These are phyloP conservation scores for Philopedon plagiatum DNA, from an alignment of 2,888 invertebrate genomes.

Conservation along the genomic window DNA sequence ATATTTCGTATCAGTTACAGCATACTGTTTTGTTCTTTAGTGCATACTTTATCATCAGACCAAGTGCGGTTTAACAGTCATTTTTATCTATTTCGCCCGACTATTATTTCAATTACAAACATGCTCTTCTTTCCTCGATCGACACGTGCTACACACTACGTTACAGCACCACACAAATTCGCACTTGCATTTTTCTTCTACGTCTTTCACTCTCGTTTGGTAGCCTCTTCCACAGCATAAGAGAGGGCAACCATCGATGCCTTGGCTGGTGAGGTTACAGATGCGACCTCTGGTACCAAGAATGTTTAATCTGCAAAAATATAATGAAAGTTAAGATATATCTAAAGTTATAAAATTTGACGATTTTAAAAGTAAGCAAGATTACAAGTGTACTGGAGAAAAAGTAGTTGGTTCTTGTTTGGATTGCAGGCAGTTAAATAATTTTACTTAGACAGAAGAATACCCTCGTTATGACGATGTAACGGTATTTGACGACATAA, in stretches of 20 bases:
- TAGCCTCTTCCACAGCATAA: conserved; percentile 92
- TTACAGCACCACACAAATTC: conserved; percentile 94
- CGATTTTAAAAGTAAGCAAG: no score
- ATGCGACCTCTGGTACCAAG: conserved; percentile 86
- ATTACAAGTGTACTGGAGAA: no score
- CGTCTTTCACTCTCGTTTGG: conserved; percentile 85
- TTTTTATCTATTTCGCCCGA: neutral
- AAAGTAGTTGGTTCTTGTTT: no score
- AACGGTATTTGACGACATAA: no score
- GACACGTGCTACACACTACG: conserved; percentile 88
- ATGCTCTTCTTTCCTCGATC: conserved; percentile 85
- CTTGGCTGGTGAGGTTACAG: conserved; percentile 88
- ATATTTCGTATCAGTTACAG: no score
- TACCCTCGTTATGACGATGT: no score
- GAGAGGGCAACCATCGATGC: conserved; percentile 88
- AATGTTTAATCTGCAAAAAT: conserved; percentile 77
- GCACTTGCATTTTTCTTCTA: conserved; percentile 90
- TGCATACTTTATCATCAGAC: conserved; percentile 5
- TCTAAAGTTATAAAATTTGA: no score
- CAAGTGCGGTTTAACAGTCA: neutral
- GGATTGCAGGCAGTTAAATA: no score
- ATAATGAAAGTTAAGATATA: no score
- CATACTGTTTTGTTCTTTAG: neutral
- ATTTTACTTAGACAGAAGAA: no score
- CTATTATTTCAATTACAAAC: conserved; percentile 84